A percentile compares a stretch with the other conserved stretches of the same genome.
phyloP scores from a whole-genome alignment of 2,888 invertebrate species.

The Acrobasis consociella region DNA sequence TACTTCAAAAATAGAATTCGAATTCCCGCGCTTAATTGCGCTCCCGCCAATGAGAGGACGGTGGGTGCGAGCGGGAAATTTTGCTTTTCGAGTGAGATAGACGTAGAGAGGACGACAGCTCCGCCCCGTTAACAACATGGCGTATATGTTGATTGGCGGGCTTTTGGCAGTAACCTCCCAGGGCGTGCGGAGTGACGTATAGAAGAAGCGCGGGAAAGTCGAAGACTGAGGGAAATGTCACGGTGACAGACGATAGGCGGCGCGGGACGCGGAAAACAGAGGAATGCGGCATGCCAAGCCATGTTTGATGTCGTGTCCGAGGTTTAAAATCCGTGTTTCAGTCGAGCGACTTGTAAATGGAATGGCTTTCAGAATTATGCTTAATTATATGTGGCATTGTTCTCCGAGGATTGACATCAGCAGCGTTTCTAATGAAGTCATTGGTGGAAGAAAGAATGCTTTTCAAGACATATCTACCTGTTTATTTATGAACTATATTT shows the following conservation, averaged over 20 bases:
- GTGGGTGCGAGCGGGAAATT: conserved; percentile 61
- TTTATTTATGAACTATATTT: too few species aligned
- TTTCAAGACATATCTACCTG: background rate
- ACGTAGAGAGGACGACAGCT: conserved; percentile 53
- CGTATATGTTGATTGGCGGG: conserved; percentile 84
- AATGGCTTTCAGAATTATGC: conserved; percentile 13
- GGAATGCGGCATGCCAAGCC: conserved; percentile 33
- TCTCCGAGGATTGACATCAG: background rate
- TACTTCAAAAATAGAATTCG: conserved; percentile 80
- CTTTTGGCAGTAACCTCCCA: conserved; percentile 61
- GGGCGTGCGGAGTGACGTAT: conserved; percentile 49
- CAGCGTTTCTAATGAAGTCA: background rate
- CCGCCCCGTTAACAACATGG: conserved; percentile 87
- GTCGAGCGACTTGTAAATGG: conserved; percentile 18
- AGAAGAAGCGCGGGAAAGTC: conserved; percentile 63
- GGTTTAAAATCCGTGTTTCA: conserved; percentile 31
- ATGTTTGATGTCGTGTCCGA: conserved; percentile 35
- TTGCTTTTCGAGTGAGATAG: conserved; percentile 54
- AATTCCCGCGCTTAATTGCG: conserved; percentile 81
- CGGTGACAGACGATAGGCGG: conserved; percentile 42
- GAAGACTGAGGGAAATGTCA: conserved; percentile 59
- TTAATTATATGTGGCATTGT: conserved; percentile 16
- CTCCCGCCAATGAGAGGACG: conserved; percentile 72
- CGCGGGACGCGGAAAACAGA: conserved; percentile 47
- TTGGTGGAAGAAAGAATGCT: background rate